phyloP scores from a whole-genome alignment of 2,113 vertebrate genomes.

The Megaceryle torquata region DNA sequence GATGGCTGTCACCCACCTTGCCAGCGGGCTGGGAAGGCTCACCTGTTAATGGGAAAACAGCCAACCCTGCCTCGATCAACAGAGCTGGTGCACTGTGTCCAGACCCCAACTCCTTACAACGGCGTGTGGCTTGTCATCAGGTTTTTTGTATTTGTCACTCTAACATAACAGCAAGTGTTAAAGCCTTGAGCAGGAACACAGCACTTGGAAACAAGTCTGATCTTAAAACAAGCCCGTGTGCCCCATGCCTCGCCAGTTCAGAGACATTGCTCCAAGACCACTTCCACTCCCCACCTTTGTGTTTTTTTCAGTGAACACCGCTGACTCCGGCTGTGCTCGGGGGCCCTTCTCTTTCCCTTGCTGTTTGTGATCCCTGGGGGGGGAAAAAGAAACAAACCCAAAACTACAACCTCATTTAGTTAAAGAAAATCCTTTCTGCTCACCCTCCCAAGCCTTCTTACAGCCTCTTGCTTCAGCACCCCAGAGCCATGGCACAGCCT shows the following conservation, averaged over 20 bases:
- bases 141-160: background rate
- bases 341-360: slow-evolving; percentile 75
- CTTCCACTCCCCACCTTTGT: slow-evolving; percentile 61
- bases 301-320: slow-evolving; percentile 9
- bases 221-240: background rate
- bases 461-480: background rate
- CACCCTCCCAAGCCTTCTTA: background rate
- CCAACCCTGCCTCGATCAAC: background rate
- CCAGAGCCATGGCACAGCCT: background rate
- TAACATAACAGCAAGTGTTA: rapidly evolving
- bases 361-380: slow-evolving; percentile 71
- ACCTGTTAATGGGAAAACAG: background rate
- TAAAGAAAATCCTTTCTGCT: background rate
- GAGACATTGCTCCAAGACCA: background rate
- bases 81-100: background rate
- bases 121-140: rapidly evolving
- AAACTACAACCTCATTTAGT: background rate
- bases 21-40: background rate
- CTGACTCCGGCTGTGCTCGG: slow-evolving; percentile 63
- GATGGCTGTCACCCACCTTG: background rate
- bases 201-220: background rate
- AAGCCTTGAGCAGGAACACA: background rate
- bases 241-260: slow-evolving; percentile 19
- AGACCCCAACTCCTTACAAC: rapidly evolving
- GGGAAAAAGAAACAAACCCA: background rate